Percentiles rank a stretch among this genome's conserved stretches.
phyloP scores from a whole-genome alignment of 2,113 vertebrate species.

The Aldabrachelys gigantea region DNA sequence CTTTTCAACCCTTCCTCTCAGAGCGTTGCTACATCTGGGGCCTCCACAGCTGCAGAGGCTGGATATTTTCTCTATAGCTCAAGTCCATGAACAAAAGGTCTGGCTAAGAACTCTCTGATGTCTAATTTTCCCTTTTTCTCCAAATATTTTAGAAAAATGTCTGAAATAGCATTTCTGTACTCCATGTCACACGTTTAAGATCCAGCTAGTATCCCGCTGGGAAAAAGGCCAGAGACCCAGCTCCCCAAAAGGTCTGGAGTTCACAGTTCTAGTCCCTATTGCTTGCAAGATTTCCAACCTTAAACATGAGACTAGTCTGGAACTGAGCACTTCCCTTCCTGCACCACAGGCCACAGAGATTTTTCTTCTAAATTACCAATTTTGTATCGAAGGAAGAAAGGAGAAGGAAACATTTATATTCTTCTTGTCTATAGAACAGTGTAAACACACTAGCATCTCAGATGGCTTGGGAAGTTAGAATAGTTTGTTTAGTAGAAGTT shows the following conservation, averaged over 20 bases:
- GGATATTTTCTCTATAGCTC: no score
- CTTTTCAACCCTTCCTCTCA: no score
- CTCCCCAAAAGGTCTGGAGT: background rate
- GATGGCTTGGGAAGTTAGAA: background rate
- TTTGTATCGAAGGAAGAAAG: background rate
- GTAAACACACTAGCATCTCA: background rate
- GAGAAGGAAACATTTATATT: background rate
- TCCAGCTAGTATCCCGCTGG: no score
- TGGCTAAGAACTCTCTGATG: no score
- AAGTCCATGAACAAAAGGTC: no score
- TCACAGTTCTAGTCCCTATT: background rate
- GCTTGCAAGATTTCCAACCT: background rate
- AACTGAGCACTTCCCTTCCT: background rate
- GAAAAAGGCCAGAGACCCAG: no score
- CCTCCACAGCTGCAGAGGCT: no score
- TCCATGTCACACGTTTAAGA: no score
- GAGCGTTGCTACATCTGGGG: no score
- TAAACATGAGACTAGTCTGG: background rate
- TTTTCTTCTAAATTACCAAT: background rate
- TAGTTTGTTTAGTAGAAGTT: background rate
- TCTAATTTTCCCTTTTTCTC: no score
- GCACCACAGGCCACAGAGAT: background rate
- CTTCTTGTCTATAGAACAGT: background rate
- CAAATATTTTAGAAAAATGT: no score
- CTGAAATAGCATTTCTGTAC: no score